Conservation (phyloP, 2,888 invertebrate genomes). For the Ecliptopera silaceata region DNA sequence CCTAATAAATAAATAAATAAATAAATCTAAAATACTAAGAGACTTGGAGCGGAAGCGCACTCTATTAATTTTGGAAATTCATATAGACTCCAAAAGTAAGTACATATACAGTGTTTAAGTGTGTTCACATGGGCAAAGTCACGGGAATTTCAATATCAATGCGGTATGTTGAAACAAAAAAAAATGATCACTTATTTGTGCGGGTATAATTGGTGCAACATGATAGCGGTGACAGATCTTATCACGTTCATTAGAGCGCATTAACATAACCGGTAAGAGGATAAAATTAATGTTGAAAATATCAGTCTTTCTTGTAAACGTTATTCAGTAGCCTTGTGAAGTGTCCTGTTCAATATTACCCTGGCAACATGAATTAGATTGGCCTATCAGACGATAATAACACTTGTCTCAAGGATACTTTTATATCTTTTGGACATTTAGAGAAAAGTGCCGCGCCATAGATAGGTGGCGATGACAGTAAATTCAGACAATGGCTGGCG, state of each 20-base stretch:
- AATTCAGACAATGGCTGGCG: conserved; percentile 70
- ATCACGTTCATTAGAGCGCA: conserved; percentile 44
- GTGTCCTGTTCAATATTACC: conserved; percentile 15
- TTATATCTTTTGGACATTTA: conserved; percentile 29
- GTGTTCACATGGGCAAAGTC: too few relatives aligned
- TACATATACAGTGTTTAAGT: too few relatives aligned
- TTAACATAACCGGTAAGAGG: conserved; percentile 42
- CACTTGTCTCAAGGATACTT: neutral
- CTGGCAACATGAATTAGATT: conserved; percentile 12
- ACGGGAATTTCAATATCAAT: too few relatives aligned
- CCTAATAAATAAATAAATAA: too few relatives aligned
- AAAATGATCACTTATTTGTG: conserved; percentile 40
- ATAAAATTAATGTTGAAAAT: conserved; percentile 36
- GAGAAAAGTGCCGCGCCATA: conserved; percentile 44
- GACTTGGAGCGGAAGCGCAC: too few relatives aligned
- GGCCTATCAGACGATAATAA: conserved; percentile 7
- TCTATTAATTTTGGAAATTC: too few relatives aligned
- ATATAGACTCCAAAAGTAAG: too few relatives aligned
- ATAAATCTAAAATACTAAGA: too few relatives aligned
- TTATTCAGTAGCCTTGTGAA: conserved; percentile 23
- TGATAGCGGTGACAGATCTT: conserved; percentile 42
- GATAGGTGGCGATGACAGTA: conserved; percentile 60
- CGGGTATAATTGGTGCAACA: conserved; percentile 40
- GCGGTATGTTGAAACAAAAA: conserved; percentile 40
- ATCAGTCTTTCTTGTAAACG: conserved; percentile 32